A percentile compares a stretch with the other conserved stretches of the same genome.
phyloP scores from a whole-genome alignment of 2,113 vertebrate genomes.

The Ctenomys sociabilis region DNA sequence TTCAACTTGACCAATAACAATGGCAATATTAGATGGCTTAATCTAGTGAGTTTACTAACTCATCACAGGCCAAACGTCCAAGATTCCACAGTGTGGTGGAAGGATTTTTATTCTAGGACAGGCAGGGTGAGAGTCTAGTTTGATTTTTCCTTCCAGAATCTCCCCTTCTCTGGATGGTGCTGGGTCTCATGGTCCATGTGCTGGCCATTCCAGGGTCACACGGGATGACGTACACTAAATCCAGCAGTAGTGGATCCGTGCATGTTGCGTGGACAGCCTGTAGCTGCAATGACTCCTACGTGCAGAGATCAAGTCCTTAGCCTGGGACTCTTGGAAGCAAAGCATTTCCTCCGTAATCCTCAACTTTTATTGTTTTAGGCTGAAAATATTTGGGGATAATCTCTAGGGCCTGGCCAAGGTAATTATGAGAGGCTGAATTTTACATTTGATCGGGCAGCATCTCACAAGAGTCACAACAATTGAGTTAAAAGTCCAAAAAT shows the following conservation, averaged over 20 bases:
- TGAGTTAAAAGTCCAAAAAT: conserved; percentile 50
- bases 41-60: neutral
- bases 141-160: neutral
- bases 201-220: neutral
- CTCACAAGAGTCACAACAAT: neutral
- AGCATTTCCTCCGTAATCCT: neutral
- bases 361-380: neutral
- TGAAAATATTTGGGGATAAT: neutral
- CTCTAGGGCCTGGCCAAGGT: neutral
- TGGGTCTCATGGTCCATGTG: neutral
- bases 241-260: neutral
- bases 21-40: neutral
- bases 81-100: too few relatives aligned
- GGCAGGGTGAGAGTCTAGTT: neutral
- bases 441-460: neutral
- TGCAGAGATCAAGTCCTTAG: neutral
- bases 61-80: neutral
- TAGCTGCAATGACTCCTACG: too few relatives aligned
- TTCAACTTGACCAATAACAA: neutral
- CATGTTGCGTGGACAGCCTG: too few relatives aligned
- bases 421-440: neutral
- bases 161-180: neutral
- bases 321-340: neutral
- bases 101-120: neutral
- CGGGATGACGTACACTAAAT: neutral